Conservation (phyloP, 2,888 invertebrate species). For the Aradus depressus region DNA sequence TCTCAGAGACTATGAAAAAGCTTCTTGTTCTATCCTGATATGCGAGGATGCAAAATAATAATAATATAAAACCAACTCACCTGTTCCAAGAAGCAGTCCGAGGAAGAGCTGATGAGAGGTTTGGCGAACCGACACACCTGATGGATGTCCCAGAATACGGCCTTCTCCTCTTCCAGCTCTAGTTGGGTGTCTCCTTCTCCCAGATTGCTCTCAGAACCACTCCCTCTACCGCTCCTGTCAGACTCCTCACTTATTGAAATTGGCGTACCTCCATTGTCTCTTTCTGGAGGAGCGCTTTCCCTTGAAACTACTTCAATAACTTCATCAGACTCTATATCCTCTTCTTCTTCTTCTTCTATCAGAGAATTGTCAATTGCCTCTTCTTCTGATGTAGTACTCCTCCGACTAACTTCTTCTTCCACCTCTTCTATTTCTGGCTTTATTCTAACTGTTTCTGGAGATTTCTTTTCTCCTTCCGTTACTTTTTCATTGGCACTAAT, state of each 20-base stretch:
- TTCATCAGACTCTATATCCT: not conserved
- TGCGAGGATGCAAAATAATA: not conserved
- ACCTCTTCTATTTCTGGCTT: too few relatives aligned
- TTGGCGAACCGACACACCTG: conserved; percentile 9
- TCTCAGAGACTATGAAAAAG: too few relatives aligned
- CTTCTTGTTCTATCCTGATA: too few relatives aligned
- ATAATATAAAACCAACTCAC: conserved; percentile 6
- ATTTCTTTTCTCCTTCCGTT: too few relatives aligned
- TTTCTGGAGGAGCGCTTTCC: not conserved
- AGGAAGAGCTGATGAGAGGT: conserved; percentile 5
- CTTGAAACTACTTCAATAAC: not conserved
- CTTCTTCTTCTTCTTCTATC: not conserved
- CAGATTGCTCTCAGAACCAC: too few relatives aligned
- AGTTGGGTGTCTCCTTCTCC: too few relatives aligned
- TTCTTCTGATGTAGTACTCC: too few relatives aligned
- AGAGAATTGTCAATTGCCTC: not conserved
- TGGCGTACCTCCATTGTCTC: not conserved
- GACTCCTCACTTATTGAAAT: not conserved
- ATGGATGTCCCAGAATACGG: conserved; percentile 4
- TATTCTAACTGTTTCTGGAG: not conserved
- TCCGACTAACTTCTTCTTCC: too few relatives aligned
- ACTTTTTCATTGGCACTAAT: not conserved
- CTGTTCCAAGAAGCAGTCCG: conserved; percentile 11
- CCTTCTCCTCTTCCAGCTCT: conserved; percentile 1
- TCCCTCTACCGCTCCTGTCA: too few relatives aligned